phyloP scores from a whole-genome alignment of 2,113 vertebrate genomes.

The Suricata suricatta region DNA sequence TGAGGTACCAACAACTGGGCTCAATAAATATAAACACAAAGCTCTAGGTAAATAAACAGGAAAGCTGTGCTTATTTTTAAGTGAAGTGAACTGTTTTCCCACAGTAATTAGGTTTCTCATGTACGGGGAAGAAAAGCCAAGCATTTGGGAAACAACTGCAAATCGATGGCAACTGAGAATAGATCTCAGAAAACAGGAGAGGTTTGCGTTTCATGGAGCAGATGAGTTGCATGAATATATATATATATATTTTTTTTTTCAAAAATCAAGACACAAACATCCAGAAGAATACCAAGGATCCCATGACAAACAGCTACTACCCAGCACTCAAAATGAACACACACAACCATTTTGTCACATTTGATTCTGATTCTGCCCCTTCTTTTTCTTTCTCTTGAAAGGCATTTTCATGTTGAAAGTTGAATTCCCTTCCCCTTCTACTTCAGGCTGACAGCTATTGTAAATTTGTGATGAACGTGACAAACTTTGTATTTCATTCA shows the following conservation, averaged over 20 bases:
- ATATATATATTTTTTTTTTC: not conserved
- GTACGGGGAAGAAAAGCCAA: not conserved
- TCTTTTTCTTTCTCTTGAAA: not conserved
- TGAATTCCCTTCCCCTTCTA: not conserved
- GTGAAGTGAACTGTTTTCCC: not conserved
- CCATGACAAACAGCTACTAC: not conserved
- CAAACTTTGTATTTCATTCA: not conserved
- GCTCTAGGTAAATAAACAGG: conserved; percentile 36
- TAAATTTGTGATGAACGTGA: not conserved
- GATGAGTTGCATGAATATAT: not conserved
- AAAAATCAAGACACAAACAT: not conserved
- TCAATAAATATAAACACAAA: conserved; percentile 31
- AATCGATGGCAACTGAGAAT: not conserved
- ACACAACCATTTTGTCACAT: not conserved
- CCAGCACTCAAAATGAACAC: not conserved
- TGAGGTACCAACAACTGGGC: not conserved
- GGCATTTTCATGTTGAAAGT: not conserved
- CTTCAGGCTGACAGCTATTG: not conserved
- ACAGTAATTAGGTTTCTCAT: conserved; percentile 32
- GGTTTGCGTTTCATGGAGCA: not conserved
- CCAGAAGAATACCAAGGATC: not conserved
- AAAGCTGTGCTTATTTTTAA: not conserved
- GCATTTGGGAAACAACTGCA: conserved; percentile 42
- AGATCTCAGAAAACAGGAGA: not conserved
- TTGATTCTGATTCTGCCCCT: not conserved